Conservation (phyloP, 2,888 invertebrate species). For the Auanema freiburgensis region DNA sequence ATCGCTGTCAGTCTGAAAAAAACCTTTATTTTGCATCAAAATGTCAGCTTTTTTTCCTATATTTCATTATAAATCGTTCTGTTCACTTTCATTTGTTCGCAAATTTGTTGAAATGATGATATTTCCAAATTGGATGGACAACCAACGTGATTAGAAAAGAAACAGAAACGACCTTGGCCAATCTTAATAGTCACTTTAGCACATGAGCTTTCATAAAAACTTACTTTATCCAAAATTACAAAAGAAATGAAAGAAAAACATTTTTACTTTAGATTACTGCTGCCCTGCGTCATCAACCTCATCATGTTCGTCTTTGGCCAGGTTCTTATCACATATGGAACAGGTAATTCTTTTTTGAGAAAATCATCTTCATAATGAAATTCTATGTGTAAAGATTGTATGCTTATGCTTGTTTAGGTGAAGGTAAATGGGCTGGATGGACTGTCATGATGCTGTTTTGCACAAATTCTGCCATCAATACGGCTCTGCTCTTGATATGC, state of each 20-base stretch:
- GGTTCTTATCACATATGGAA: constrained; percentile 59
- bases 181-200: too few relatives aligned
- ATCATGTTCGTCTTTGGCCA: constrained; percentile 59
- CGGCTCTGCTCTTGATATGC: constrained; percentile 55
- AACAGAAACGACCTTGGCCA: too few relatives aligned
- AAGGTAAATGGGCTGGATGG: constrained; percentile 62
- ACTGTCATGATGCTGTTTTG: constrained; percentile 54
- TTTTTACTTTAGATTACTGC: constrained; percentile 36
- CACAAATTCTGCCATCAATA: constrained; percentile 58
- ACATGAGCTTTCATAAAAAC: too few relatives aligned
- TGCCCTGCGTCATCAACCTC: constrained; percentile 60
- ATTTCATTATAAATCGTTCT: too few relatives aligned
- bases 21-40: too few relatives aligned
- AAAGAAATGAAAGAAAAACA: not conserved
- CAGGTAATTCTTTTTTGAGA: constrained; percentile 26
- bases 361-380: not conserved
- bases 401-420: constrained; percentile 22
- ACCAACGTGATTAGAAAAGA: too few relatives aligned
- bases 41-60: too few relatives aligned
- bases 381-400: not conserved
- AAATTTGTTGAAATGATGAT: too few relatives aligned
- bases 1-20: too few relatives aligned
- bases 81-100: too few relatives aligned
- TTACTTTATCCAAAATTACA: not conserved
- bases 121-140: too few relatives aligned